Base-by-base conservation (phyloP, 2,113 vertebrate genomes). In the Cyanoramphus novaezelandiae region DNA sequence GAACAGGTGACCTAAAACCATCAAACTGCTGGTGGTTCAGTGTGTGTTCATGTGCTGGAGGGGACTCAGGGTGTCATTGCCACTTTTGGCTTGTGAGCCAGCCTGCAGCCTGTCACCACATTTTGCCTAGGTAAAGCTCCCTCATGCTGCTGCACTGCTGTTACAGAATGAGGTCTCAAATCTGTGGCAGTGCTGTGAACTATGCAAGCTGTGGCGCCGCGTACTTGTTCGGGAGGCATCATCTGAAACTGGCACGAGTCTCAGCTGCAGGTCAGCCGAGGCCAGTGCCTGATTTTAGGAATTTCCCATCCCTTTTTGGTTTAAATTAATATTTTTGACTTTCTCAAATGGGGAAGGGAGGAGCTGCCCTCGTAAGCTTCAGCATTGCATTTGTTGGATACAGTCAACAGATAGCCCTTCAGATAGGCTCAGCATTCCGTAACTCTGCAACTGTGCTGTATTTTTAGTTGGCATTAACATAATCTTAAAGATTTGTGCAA, bases 161-260 rank as follows among this genome's bases (percentile, higher is more conserved):
- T 19, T 60, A 4, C 11, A 11, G 82, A 41, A 41, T 1, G 27
- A 47, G 52, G 4, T 83, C 29, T 37, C 39, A 24, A 11, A 17
- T 9, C 39, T 41, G 37, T 29, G 50, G 87, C 64, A 24, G n/a
- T 27, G 50, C 55, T 70, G 12, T 2, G 37, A 16, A 29, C 33
- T 1, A 0, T n/a, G 53, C 44, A 33, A 39, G 15, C 59, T 79
- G 44, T 44, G 33, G 17, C 9, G 9, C 21, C 0, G 0, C 44
- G 9, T 69, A 1, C n/a, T 69, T 10, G 8, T 37, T 85, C 21
- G 7, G 65, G n/a, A 78, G 17, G 27, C 35, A n/a, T 31, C 55
- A 14, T 21, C n/a, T 28, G 9, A 17, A 49, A 62, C 39, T 70
- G 64, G 69, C 41, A 44, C 52, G 29, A 37, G 15, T 65, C 35